Evolutionary conservation across 2,797 vertebrate species (phyloP), one percentile per base, ranked within the genome.

Genomic region (Nasua narica): DNA sequence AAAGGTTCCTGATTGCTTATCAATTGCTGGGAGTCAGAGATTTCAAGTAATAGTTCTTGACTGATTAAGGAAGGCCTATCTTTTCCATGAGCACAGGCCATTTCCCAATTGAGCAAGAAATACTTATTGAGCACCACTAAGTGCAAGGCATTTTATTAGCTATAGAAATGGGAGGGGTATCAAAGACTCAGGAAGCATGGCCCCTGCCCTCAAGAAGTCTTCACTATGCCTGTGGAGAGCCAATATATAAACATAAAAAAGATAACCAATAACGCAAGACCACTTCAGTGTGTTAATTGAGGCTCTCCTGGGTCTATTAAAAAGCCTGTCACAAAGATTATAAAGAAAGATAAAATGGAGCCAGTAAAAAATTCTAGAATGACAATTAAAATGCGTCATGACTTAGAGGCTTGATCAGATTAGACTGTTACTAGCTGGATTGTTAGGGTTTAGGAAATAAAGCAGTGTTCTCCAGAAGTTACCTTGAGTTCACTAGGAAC

Each of bases 261-360:
- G 58, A 60, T 52, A 23, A 14, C 13, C 48, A 46, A 4, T 43
- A 18, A 72, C 25, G 5, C 3, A 35, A 74, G 48, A 56, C 7
- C 27, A 23, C 67, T n/a, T 83, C 37, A 27, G 5, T 74, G 14
- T 62, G 46, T 84, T 74, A 50, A 86, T 74, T 79, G 77, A 95
- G 52, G 60, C 16, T 90, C 35, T 54, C 11, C 56, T n/a, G 40
- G 48, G 60, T 65, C 54, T 60, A 32, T 62, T 86, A 69, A 87
- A 95, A 96, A 62, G 27, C 11, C 6, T 90, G 25, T 48, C 40
- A 78, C n/a, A 60, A 86, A 69, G 65, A 83, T 93, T 95, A 76
- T 90, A 83, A 78, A 76, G 79, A 94, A 85, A 91, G 43, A 89
- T 70, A 87, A 87, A 94, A 65, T 58, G 27, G 74, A 87, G 50